Evolutionary conservation across 2,888 invertebrate genomes (phyloP).

Genomic region (Strigamia transsilvanica): DNA sequence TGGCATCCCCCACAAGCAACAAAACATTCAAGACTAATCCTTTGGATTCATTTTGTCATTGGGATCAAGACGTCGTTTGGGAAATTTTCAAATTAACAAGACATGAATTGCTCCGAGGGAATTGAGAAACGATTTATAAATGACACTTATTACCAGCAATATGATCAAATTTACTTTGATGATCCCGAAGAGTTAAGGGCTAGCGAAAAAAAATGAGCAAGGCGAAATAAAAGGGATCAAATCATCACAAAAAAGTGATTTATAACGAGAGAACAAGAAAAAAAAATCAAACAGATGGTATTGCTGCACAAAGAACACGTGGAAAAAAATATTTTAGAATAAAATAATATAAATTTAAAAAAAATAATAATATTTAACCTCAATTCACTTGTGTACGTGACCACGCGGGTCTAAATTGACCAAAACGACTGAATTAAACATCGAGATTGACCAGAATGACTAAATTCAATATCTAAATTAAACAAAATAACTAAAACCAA

Average conservation of each 20-base stretch:
- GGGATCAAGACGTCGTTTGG: background rate
- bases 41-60: slow-evolving; percentile 23
- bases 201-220: background rate
- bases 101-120: slow-evolving; percentile 24
- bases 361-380: too few relatives aligned
- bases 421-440: too few relatives aligned
- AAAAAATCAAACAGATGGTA: background rate
- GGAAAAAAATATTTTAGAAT: too few relatives aligned
- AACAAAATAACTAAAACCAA: too few relatives aligned
- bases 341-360: too few relatives aligned
- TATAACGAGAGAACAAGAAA: background rate
- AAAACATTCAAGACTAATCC: slow-evolving; percentile 33
- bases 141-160: slow-evolving; percentile 22
- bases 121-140: slow-evolving; percentile 31
- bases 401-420: too few relatives aligned
- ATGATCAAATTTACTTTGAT: slow-evolving; percentile 23
- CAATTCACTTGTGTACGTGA: too few relatives aligned
- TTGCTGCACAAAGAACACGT: too few relatives aligned
- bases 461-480: too few relatives aligned
- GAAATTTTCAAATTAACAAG: slow-evolving; percentile 17
- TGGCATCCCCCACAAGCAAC: slow-evolving; percentile 30
- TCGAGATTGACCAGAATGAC: too few relatives aligned
- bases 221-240: background rate
- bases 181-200: background rate
- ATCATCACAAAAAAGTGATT: background rate